Percentiles rank a stretch among this genome's conserved stretches.
phyloP scores from a whole-genome alignment of 2,888 invertebrate species.

The Philonicus albiceps region DNA sequence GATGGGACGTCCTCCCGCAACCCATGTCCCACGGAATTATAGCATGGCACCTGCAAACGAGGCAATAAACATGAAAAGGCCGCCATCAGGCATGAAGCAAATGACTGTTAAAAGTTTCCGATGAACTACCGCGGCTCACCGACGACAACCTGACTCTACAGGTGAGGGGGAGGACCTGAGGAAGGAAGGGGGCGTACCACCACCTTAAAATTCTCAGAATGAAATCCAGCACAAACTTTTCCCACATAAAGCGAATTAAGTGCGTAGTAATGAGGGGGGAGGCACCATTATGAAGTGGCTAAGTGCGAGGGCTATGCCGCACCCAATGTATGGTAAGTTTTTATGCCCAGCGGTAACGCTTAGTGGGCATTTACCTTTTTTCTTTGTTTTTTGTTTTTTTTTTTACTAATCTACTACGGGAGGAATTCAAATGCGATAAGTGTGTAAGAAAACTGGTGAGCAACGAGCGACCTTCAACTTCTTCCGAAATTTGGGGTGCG shows the following conservation, averaged over 20 bases:
- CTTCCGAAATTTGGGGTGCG: background rate
- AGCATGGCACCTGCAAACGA: background rate
- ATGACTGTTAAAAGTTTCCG: constrained; percentile 14
- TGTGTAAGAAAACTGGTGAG: background rate
- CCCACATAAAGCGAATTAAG: constrained; percentile 10
- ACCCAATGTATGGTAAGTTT: background rate
- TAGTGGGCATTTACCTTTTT: background rate
- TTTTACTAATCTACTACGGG: background rate
- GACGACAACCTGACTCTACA: background rate
- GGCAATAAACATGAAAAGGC: constrained; percentile 13
- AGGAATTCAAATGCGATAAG: background rate
- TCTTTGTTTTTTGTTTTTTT: background rate
- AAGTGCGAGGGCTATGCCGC: background rate
- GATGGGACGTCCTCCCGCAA: background rate
- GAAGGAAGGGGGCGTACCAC: background rate
- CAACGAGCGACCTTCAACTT: background rate
- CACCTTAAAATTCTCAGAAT: background rate
- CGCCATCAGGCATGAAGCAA: constrained; percentile 5
- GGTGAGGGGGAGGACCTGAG: background rate
- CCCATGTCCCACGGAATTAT: background rate
- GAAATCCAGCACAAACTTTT: constrained; percentile 3
- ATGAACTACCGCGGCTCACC: constrained; percentile 5
- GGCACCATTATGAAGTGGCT: background rate
- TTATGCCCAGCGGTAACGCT: background rate
- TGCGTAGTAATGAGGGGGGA: constrained; percentile 23